Conservation (phyloP, 2,888 invertebrate genomes). For the Drosophila atroscutellata region DNA sequence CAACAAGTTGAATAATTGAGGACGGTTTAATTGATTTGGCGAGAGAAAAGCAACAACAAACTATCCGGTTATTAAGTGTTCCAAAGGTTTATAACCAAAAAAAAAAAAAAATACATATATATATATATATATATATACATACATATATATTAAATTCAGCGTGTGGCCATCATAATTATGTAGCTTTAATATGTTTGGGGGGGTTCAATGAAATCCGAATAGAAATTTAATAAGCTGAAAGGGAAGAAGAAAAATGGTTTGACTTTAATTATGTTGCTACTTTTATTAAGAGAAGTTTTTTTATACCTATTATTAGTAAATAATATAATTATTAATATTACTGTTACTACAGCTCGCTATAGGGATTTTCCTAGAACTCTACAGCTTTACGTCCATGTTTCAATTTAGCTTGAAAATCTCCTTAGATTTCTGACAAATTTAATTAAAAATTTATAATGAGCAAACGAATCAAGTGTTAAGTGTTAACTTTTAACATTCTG, state of each 20-base stretch:
- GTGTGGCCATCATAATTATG: slow-evolving; percentile 27
- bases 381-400: neutral
- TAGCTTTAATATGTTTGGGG: neutral
- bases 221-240: neutral
- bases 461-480: slow-evolving; percentile 38
- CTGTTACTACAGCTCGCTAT: too few relatives aligned
- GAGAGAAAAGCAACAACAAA: slow-evolving; percentile 7
- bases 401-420: neutral
- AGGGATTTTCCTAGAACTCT: accelerated
- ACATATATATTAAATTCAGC: slow-evolving; percentile 8
- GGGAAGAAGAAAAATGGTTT: neutral
- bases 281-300: neutral
- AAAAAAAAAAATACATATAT: neutral
- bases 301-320: too few relatives aligned
- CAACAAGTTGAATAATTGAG: slow-evolving; percentile 50
- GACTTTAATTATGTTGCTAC: neutral
- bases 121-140: too few relatives aligned
- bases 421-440: neutral
- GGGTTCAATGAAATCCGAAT: neutral
- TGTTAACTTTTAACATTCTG: slow-evolving; percentile 28
- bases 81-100: neutral
- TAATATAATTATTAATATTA: too few relatives aligned
- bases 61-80: slow-evolving; percentile 37
- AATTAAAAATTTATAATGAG: slow-evolving; percentile 12
- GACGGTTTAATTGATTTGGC: slow-evolving; percentile 57